These are phyloP conservation scores for Chloroceryle aenea DNA, from an alignment of 2,113 vertebrate species.

Conservation along the genomic window DNA sequence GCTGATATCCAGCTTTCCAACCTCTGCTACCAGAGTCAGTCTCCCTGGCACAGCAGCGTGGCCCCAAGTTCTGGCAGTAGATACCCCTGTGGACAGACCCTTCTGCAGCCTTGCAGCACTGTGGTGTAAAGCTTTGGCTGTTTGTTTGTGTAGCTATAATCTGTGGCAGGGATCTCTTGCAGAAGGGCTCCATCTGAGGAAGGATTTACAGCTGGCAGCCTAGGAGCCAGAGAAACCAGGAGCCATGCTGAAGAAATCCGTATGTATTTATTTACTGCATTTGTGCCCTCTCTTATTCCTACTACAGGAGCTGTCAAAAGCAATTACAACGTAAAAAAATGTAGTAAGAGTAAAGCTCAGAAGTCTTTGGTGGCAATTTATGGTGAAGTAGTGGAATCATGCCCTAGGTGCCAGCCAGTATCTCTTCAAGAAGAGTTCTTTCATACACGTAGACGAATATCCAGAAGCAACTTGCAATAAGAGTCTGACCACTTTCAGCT, in stretches of 20 bases:
- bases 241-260: background rate
- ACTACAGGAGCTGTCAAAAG: background rate
- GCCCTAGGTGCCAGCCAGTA: background rate
- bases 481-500: background rate
- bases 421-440: background rate
- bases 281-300: background rate
- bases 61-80: background rate
- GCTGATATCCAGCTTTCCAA: fast-evolving
- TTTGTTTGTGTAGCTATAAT: background rate
- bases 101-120: background rate
- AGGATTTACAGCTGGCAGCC: background rate
- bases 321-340: background rate
- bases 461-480: background rate
- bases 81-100: background rate
- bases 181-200: background rate
- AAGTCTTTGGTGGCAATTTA: background rate
- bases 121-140: background rate
- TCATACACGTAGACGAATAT: background rate
- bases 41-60: fast-evolving
- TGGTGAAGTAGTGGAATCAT: background rate
- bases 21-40: background rate
- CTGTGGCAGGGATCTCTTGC: background rate
- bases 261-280: background rate
- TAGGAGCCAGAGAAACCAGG: background rate
- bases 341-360: background rate